Evolutionary conservation across 2,888 invertebrate genomes (phyloP), one percentile per base, ranked within the genome.

Genomic region (Cacoxenus indagator): DNA sequence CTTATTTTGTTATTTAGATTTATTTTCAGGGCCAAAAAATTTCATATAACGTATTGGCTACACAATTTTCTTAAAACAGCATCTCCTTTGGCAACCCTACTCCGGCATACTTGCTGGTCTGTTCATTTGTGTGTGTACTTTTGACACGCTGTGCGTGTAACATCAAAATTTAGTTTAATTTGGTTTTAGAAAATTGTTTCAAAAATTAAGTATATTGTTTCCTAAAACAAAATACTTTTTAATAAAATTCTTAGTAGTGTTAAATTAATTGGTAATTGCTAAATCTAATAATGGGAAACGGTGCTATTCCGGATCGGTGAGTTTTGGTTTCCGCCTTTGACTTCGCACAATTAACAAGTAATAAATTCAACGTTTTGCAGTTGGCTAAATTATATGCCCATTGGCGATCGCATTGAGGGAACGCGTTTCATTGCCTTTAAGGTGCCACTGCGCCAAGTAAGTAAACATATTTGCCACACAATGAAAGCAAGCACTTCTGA

Each of bases 351-450:
- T 46, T 37, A 51, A 2, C 0, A 45, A 19, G 19, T 6, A 61
- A 19, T 59, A 2, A 17, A 9, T 19, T 59, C 26, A 19, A 46
- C 43, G 65, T 17, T 45, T 62, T 65, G 14, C 77, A 89, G 89
- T 75, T 90, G 89, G 89, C 75, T 84, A 29, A 67, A 84, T 8
- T 89, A 89, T 70, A 80, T 69, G 31, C 83, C 88, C 1, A 80
- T 91, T 67, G 91, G 91, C 1, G 74, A 86, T 27, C 86, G 84
- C 6, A 88, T 91, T 31, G 84, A 87, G 2, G 90, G 90, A 8
- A 91, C 91, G 1, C 87, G 90, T 24, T 90, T 92, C 74, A 87
- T 91, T 74, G 88, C 90, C 45, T 91, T 91, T 81, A 91, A 91
- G 81, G 91, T 91, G 68, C 91, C 91, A 17, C 84, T 91, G 55